Conservation (phyloP, 2,797 vertebrate genomes). For the Botia kubotai region DNA sequence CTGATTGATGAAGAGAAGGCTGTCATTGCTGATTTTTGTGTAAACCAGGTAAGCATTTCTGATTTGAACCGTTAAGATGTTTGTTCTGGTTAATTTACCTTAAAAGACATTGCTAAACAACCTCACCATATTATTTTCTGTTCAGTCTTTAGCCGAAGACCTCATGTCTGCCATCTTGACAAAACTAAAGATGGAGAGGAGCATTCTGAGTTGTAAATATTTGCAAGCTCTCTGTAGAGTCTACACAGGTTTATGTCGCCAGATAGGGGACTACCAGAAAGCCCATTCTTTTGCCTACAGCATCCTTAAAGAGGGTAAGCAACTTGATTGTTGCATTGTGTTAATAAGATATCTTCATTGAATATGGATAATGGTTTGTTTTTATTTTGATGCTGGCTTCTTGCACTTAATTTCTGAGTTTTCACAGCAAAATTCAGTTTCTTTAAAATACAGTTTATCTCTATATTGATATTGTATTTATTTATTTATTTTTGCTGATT, state of each 20-base stretch:
- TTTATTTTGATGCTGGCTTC: background rate
- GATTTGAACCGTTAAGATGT: background rate
- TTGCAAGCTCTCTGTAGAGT: slow-evolving; percentile 90
- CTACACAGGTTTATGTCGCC: slow-evolving; percentile 88
- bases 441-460: background rate
- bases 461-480: background rate
- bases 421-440: background rate
- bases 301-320: slow-evolving; percentile 88
- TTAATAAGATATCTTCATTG: background rate
- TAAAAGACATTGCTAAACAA: background rate
- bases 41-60: slow-evolving; percentile 77
- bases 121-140: slow-evolving; percentile 16
- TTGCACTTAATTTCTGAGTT: too few relatives aligned
- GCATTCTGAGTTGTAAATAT: slow-evolving; percentile 65
- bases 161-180: slow-evolving; percentile 80
- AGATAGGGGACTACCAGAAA: slow-evolving; percentile 83
- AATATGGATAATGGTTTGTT: background rate
- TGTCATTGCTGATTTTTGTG: slow-evolving; percentile 84
- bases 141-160: slow-evolving; percentile 77
- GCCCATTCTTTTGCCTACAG: slow-evolving; percentile 89
- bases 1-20: slow-evolving; percentile 91
- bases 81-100: background rate
- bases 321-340: background rate
- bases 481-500: background rate
- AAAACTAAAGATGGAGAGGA: slow-evolving; percentile 84